Conservation (phyloP, 2,888 invertebrate species). For the Diplazon laetatorius region DNA sequence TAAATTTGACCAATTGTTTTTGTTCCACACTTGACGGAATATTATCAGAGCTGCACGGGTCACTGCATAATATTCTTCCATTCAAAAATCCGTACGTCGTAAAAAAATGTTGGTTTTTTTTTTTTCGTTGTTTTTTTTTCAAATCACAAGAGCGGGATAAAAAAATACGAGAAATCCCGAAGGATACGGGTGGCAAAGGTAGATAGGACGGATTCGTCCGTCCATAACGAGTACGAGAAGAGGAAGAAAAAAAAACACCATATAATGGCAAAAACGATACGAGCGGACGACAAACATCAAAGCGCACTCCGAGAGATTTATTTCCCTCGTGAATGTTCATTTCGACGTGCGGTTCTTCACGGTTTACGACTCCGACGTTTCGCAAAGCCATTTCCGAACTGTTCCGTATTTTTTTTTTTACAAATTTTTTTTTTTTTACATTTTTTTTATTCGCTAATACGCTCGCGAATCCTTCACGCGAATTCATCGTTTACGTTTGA, state of each 20-base stretch:
- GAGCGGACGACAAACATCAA: conserved; percentile 52
- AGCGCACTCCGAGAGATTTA: conserved; percentile 53
- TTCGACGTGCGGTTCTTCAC: conserved; percentile 16
- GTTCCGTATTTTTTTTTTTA: too few relatives aligned
- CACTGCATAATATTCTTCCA: too few relatives aligned
- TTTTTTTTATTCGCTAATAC: conserved; percentile 29
- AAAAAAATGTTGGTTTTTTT: not conserved
- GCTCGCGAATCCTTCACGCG: conserved; percentile 12
- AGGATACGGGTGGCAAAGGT: not conserved
- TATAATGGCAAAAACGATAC: too few relatives aligned
- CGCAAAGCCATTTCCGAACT: conserved; percentile 49
- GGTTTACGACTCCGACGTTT: conserved; percentile 6
- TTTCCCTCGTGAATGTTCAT: conserved; percentile 16
- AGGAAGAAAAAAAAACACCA: too few relatives aligned
- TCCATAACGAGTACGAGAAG: conserved; percentile 31
- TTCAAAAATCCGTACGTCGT: not conserved
- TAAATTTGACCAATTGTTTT: too few relatives aligned
- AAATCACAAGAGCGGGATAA: not conserved
- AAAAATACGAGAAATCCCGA: not conserved
- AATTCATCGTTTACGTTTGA: conserved; percentile 43
- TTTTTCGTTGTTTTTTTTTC: not conserved
- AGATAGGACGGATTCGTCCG: too few relatives aligned
- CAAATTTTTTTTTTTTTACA: too few relatives aligned
- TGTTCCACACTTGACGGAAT: too few relatives aligned
- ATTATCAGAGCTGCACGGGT: too few relatives aligned